Evolutionary conservation across 2,888 invertebrate species (phyloP).

Genomic region (Xanthorhoe designata): DNA sequence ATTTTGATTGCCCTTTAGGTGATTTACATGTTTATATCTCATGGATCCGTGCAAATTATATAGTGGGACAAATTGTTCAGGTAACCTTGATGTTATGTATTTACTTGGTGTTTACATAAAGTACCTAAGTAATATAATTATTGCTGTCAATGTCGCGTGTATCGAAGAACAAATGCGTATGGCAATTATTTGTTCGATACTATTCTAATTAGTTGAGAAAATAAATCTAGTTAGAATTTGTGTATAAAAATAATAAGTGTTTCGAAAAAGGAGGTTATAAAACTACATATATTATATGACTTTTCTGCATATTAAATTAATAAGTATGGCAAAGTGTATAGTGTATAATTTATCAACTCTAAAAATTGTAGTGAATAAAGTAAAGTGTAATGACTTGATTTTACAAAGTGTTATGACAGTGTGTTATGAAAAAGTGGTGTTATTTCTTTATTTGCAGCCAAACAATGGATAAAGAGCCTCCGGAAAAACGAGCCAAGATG

Average conservation of each 20-base stretch:
- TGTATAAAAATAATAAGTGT: too few species aligned
- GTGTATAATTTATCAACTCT: too few species aligned
- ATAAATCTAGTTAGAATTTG: too few species aligned
- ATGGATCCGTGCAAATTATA: constrained; percentile 1
- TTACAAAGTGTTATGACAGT: constrained; percentile 33
- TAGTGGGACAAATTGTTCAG: constrained; percentile 12
- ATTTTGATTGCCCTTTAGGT: constrained; percentile 9
- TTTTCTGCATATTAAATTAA: too few species aligned
- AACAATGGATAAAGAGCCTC: constrained; percentile 55
- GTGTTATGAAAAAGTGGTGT: constrained; percentile 64
- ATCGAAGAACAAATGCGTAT: constrained; percentile 14
- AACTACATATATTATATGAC: too few species aligned
- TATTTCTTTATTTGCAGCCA: constrained; percentile 73
- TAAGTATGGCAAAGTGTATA: not conserved
- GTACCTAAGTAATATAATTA: constrained; percentile 12
- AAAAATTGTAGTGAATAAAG: constrained; percentile 8
- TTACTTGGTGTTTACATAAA: constrained; percentile 20
- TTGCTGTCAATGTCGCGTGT: constrained; percentile 26
- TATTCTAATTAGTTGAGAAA: not conserved
- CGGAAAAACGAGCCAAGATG: constrained; percentile 59
- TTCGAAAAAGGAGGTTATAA: not conserved
- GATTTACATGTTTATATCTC: constrained; percentile 7
- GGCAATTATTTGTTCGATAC: not conserved
- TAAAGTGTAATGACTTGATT: constrained; percentile 23
- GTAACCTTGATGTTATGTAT: constrained; percentile 29